Conservation (phyloP, 2,888 invertebrate genomes). For the Trissolcus brochymenae region DNA sequence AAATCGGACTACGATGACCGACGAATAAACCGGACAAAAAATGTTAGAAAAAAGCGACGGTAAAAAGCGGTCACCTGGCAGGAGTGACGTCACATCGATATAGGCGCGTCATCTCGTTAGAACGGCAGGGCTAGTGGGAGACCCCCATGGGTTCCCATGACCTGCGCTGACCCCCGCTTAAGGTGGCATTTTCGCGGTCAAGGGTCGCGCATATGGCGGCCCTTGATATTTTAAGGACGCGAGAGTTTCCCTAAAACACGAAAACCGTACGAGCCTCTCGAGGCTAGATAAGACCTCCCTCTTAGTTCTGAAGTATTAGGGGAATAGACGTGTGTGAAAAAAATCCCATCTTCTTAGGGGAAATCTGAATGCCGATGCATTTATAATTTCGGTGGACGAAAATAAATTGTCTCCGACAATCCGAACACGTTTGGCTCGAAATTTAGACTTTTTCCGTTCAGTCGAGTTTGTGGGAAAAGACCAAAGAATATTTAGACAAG, state of each 20-base stretch:
- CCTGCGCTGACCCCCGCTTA: constrained; percentile 68
- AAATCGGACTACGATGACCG: constrained; percentile 25
- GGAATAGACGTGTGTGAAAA: constrained; percentile 54
- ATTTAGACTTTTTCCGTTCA: not conserved
- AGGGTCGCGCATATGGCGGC: constrained; percentile 69
- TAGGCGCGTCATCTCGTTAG: constrained; percentile 37
- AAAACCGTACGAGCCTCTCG: constrained; percentile 48
- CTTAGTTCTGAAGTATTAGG: constrained; percentile 13
- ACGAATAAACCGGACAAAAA: constrained; percentile 46
- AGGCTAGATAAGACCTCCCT: constrained; percentile 49
- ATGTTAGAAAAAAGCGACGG: constrained; percentile 33
- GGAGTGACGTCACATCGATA: constrained; percentile 61
- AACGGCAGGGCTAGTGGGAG: constrained; percentile 18
- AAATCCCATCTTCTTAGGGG: constrained; percentile 29
- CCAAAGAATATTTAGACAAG: constrained; percentile 43
- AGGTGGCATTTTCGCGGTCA: constrained; percentile 64
- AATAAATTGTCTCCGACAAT: constrained; percentile 35
- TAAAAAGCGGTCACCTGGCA: constrained; percentile 61
- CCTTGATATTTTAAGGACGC: constrained; percentile 53
- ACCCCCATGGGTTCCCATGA: constrained; percentile 76
- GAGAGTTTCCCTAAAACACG: constrained; percentile 66
- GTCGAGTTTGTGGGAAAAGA: constrained; percentile 33
- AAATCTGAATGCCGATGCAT: constrained; percentile 44
- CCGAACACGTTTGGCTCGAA: constrained; percentile 1
- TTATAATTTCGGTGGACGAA: constrained; percentile 44